A percentile compares a stretch with the other conserved stretches of the same genome.
Evolutionary conservation across 1,140 invertebrate species (phyloP).

Genomic region (Reticulitermes speratus): DNA sequence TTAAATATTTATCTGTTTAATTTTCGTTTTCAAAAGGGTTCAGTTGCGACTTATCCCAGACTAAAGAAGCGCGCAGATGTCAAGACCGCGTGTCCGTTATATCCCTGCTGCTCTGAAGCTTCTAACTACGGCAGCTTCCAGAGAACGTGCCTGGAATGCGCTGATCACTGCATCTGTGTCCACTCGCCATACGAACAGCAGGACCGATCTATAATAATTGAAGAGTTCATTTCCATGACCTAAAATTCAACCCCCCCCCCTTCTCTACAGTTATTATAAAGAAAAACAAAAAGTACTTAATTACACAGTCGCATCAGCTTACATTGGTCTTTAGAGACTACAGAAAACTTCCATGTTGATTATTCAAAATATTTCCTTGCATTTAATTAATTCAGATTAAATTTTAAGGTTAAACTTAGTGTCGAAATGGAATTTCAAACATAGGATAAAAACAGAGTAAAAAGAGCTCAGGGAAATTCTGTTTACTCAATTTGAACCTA

Average conservation of each 20-base stretch:
- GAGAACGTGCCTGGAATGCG: constrained; percentile 6
- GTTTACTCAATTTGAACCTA: too few relatives aligned
- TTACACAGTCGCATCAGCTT: not conserved
- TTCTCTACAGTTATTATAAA: not conserved
- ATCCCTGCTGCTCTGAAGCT: not conserved
- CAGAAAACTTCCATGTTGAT: not conserved
- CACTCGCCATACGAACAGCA: not conserved
- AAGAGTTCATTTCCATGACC: constrained; percentile 18
- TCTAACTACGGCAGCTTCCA: not conserved
- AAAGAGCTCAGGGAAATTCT: too few relatives aligned
- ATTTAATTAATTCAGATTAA: not conserved
- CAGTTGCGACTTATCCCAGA: too few relatives aligned
- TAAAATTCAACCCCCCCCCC: not conserved
- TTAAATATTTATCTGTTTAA: too few relatives aligned
- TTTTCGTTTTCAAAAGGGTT: too few relatives aligned
- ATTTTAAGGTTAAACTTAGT: not conserved
- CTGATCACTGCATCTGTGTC: not conserved
- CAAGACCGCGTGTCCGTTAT: not conserved
- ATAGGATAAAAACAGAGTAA: too few relatives aligned
- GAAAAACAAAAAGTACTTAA: not conserved
- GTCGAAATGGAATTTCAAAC: too few relatives aligned
- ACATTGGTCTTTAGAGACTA: not conserved
- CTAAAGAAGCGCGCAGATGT: too few relatives aligned
- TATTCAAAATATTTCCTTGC: not conserved
- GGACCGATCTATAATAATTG: not conserved